phyloP scores from a whole-genome alignment of 92 coral and sea anemone genomes.

The Palythoa caribaeorum region DNA sequence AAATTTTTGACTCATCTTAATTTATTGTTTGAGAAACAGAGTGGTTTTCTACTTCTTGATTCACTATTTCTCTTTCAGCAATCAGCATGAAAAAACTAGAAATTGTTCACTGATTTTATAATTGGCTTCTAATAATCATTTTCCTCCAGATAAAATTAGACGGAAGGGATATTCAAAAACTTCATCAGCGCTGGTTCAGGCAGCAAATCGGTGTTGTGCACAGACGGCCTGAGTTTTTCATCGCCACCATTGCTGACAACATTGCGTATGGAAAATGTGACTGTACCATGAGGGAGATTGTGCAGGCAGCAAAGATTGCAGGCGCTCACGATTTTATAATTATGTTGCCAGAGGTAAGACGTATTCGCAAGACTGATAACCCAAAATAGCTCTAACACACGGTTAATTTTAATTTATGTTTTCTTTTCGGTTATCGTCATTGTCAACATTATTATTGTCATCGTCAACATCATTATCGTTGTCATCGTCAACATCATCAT shows the following conservation, averaged over 20 bases:
- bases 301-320: constrained; percentile 74
- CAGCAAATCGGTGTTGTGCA: constrained; percentile 81
- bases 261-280: constrained; percentile 73
- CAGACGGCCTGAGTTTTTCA: constrained; percentile 78
- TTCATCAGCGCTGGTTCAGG: constrained; percentile 76
- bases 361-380: not conserved
- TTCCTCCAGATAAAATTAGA: constrained; percentile 67
- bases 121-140: no score
- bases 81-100: not conserved
- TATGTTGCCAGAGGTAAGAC: constrained; percentile 71
- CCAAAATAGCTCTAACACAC: no score
- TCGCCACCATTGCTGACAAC: constrained; percentile 79
- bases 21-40: not conserved
- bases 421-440: not conserved
- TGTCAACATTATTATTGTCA: no score
- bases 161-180: constrained; percentile 72
- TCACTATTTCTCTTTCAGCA: not conserved
- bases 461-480: no score
- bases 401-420: not conserved
- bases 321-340: constrained; percentile 82
- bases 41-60: not conserved
- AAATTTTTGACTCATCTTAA: not conserved
- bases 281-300: constrained; percentile 67
- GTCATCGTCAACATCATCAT: no score
- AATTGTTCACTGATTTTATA: not conserved